phyloP scores from a whole-genome alignment of 1,140 invertebrate species.

The Sesamia nonagrioides region DNA sequence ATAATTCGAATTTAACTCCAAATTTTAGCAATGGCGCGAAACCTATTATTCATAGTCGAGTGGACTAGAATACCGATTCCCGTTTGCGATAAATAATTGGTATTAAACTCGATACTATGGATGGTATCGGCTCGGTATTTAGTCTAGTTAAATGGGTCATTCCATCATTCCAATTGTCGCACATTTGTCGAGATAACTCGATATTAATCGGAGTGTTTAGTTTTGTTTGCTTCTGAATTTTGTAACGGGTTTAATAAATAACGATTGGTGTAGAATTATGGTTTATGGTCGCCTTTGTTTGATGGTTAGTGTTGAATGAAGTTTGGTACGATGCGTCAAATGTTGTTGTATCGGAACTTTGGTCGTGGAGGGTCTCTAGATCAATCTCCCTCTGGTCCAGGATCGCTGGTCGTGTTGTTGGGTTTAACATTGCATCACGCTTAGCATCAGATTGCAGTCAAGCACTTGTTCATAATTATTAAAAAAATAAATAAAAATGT shows the following conservation, averaged over 20 bases:
- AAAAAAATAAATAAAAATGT: too few species aligned
- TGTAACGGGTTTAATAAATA: background rate
- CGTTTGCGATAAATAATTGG: constrained; percentile 41
- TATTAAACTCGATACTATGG: constrained; percentile 24
- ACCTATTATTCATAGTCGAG: constrained; percentile 30
- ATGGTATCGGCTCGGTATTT: constrained; percentile 3
- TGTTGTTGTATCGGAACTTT: too few species aligned
- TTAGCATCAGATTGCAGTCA: too few species aligned
- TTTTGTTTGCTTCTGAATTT: background rate
- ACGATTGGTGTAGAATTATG: background rate
- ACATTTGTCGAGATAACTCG: constrained; percentile 40
- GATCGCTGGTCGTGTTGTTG: too few species aligned
- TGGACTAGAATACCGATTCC: constrained; percentile 10
- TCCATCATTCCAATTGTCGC: constrained; percentile 39
- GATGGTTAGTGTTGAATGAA: background rate
- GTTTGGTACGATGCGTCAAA: too few species aligned
- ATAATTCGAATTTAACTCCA: background rate
- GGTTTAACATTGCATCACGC: too few species aligned
- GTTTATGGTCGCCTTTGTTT: background rate
- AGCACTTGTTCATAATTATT: too few species aligned
- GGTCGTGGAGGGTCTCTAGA: too few species aligned
- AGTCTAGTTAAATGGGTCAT: constrained; percentile 28
- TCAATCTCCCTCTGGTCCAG: too few species aligned
- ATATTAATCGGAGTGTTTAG: constrained; percentile 22
- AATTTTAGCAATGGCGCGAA: background rate